A percentile compares a stretch with the other conserved stretches of the same genome.
These are phyloP conservation scores for Hemibagrus wyckioides DNA, from an alignment of 2,113 vertebrate species.

Conservation along the genomic window DNA sequence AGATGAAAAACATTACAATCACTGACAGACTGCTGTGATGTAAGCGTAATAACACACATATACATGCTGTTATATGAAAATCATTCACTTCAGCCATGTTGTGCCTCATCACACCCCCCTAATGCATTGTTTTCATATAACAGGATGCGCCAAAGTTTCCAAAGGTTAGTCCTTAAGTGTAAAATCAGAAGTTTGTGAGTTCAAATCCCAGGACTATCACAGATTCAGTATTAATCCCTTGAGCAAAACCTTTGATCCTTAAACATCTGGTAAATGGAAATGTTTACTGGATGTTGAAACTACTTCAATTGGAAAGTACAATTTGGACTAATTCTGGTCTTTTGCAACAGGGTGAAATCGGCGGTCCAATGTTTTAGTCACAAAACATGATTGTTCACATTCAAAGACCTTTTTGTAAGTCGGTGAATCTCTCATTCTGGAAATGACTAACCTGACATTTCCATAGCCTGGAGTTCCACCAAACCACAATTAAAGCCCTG, in stretches of 20 bases:
- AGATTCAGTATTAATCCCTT: background rate
- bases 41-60: background rate
- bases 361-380: conserved; percentile 6
- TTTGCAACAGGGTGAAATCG: background rate
- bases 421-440: background rate
- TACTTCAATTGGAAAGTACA: background rate
- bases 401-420: conserved; percentile 16
- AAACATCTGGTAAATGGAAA: conserved; percentile 8
- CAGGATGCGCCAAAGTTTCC: background rate
- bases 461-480: conserved; percentile 21
- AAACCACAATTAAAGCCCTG: conserved; percentile 17
- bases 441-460: conserved; percentile 29
- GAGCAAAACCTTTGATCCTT: background rate
- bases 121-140: background rate
- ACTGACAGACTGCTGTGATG: background rate
- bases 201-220: background rate
- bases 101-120: background rate
- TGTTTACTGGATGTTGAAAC: conserved; percentile 13
- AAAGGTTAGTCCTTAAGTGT: background rate
- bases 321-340: background rate
- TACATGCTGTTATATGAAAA: background rate
- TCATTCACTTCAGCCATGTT: background rate
- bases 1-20: background rate
- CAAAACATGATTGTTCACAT: conserved; percentile 3
- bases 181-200: background rate